Percentiles rank a stretch among this genome's conserved stretches.
Conservation (phyloP, 2,113 vertebrate species). For the Callipepla californica region DNA sequence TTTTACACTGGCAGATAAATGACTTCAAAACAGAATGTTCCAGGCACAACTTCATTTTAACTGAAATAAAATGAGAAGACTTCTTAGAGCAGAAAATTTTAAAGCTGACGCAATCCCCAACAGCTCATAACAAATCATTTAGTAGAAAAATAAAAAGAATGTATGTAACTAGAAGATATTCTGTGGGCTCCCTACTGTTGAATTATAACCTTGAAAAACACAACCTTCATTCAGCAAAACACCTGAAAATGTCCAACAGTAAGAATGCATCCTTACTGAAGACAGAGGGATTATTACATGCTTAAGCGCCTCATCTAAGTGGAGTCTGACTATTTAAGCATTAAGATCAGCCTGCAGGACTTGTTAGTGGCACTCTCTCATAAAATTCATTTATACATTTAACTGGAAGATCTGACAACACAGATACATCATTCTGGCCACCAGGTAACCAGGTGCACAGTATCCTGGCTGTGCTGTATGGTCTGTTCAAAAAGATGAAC, state of each 20-base stretch:
- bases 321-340: background rate
- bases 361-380: background rate
- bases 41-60: background rate
- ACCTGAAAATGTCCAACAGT: background rate
- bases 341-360: background rate
- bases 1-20: background rate
- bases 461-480: background rate
- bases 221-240: background rate
- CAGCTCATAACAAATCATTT: background rate
- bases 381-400: background rate
- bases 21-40: background rate
- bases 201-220: background rate
- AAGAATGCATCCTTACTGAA: background rate
- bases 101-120: background rate
- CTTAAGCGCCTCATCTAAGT: background rate
- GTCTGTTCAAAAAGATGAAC: background rate
- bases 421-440: background rate
- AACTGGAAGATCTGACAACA: background rate
- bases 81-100: background rate
- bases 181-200: background rate
- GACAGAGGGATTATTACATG: background rate
- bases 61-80: background rate
- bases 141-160: background rate
- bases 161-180: background rate
- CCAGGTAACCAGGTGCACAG: background rate